Percentiles rank a stretch among this genome's conserved stretches.
These are phyloP conservation scores for Pteronura brasiliensis DNA, from an alignment of 2,113 vertebrate species.

Conservation along the genomic window DNA sequence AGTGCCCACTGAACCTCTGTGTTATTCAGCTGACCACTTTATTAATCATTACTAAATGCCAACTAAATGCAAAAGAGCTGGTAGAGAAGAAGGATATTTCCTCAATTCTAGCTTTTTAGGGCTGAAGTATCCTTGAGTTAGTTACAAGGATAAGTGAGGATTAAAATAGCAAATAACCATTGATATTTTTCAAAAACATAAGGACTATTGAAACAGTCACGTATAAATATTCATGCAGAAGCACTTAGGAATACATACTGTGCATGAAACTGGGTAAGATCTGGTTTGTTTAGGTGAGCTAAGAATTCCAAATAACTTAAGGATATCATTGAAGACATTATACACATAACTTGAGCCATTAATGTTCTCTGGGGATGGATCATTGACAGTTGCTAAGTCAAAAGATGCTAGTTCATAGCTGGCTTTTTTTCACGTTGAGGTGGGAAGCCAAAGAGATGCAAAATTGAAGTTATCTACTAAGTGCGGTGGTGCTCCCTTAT, in stretches of 20 bases:
- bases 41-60: neutral
- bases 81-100: neutral
- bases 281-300: neutral
- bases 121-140: conserved; percentile 34
- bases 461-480: neutral
- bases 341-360: neutral
- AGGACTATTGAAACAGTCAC: neutral
- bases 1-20: neutral
- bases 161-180: conserved; percentile 41
- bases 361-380: neutral
- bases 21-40: neutral
- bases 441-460: neutral
- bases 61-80: neutral
- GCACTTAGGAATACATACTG: neutral
- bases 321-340: neutral
- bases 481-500: neutral
- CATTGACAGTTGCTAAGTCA: neutral
- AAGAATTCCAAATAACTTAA: conserved; percentile 15
- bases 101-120: conserved; percentile 12
- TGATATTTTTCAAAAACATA: neutral
- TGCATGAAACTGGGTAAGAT: neutral
- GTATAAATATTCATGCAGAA: conserved; percentile 17
- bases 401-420: neutral
- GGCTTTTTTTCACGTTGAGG: neutral
- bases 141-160: neutral